phyloP scores from a whole-genome alignment of 1,140 invertebrate genomes.

The Panulirus ornatus region DNA sequence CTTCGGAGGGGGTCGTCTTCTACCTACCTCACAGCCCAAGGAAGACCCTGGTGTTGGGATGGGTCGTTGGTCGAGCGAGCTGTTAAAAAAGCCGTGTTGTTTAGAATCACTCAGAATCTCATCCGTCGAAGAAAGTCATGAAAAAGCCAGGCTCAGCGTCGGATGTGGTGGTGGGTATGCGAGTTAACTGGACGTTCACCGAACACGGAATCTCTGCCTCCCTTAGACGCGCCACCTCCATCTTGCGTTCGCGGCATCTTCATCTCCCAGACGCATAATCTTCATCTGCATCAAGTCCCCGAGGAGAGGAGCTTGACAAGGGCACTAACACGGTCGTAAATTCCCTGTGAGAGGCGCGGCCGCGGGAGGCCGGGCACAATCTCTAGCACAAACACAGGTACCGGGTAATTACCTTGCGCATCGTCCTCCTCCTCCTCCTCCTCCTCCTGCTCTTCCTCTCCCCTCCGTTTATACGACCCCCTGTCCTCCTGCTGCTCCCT shows the following conservation, averaged over 20 bases:
- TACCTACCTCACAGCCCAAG: too few relatives aligned
- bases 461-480: not conserved
- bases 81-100: too few relatives aligned
- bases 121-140: too few relatives aligned
- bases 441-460: not conserved
- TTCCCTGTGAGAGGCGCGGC: not conserved
- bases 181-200: too few relatives aligned
- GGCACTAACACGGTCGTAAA: slow-evolving; percentile 2
- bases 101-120: too few relatives aligned
- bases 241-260: not conserved
- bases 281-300: not conserved
- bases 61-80: too few relatives aligned
- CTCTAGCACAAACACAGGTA: not conserved
- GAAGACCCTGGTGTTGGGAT: too few relatives aligned
- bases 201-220: not conserved
- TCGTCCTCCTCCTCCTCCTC: not conserved
- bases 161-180: too few relatives aligned
- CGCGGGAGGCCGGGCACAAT: not conserved
- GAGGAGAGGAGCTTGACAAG: not conserved
- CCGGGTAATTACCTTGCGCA: not conserved
- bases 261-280: too few relatives aligned
- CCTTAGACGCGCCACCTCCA: not conserved
- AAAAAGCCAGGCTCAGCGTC: too few relatives aligned
- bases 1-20: too few relatives aligned
- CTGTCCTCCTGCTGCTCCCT: not conserved